phyloP scores from a whole-genome alignment of 2,113 vertebrate genomes.

The Acanthisitta chloris region DNA sequence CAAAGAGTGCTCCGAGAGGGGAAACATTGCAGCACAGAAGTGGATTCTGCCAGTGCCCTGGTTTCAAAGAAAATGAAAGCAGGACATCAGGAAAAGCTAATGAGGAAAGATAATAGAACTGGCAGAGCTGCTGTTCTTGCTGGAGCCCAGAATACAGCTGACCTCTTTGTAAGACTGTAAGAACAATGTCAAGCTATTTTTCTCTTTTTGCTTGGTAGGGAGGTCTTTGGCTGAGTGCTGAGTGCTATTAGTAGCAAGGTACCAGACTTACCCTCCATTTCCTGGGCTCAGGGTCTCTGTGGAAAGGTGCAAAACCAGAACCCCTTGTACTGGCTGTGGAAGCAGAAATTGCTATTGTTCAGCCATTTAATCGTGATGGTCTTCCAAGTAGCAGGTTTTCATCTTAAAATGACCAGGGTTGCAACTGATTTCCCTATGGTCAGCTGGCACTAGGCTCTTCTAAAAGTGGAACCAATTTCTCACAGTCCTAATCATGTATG shows the following conservation, averaged over 20 bases:
- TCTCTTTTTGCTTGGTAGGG: not conserved
- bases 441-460: not conserved
- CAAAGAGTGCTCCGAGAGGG: not conserved
- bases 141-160: not conserved
- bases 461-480: not conserved
- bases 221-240: not conserved
- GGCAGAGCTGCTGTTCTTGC: not conserved
- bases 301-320: not conserved
- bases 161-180: not conserved
- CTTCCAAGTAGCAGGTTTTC: not conserved
- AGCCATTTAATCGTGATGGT: not conserved
- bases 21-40: not conserved
- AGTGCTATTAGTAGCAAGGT: not conserved
- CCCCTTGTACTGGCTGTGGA: rapidly evolving
- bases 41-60: not conserved
- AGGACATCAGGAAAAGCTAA: slow-evolving; percentile 3
- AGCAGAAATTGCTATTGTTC: not conserved
- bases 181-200: not conserved
- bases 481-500: not conserved
- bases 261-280: not conserved
- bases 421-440: not conserved
- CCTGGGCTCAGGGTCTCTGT: not conserved
- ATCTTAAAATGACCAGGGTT: not conserved
- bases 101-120: slow-evolving; percentile 13
- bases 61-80: not conserved